Evolutionary conservation across 2,113 vertebrate species (phyloP).

Genomic region (Corynorhinus townsendii): DNA sequence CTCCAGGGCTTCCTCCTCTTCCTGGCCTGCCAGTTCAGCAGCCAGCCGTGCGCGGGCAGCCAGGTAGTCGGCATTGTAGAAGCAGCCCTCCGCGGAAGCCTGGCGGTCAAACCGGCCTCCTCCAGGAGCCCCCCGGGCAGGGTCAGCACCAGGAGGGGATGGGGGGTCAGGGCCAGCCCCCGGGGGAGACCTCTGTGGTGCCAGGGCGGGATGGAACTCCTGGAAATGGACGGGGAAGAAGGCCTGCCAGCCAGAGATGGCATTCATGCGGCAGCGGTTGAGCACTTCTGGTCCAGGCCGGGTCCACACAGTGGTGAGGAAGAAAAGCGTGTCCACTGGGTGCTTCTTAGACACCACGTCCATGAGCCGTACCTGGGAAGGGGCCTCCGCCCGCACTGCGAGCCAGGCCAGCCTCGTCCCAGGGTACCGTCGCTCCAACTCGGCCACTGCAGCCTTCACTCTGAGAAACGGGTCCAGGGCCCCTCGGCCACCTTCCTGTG

Average conservation of each 20-base stretch:
- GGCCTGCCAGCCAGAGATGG: constrained; percentile 97
- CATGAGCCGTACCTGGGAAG: constrained; percentile 96
- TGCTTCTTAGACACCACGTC: constrained; percentile 98
- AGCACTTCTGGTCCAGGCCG: constrained; percentile 92
- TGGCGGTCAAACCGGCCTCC: constrained; percentile 93
- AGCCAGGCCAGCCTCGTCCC: constrained; percentile 95
- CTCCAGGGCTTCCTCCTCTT: constrained; percentile 92
- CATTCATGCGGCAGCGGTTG: constrained; percentile 96
- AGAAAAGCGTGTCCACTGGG: constrained; percentile 95
- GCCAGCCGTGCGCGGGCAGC: constrained; percentile 91
- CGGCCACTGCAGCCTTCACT: constrained; percentile 89
- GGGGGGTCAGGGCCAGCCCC: constrained; percentile 58
- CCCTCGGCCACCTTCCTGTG: constrained; percentile 88
- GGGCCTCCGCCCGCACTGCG: constrained; percentile 92
- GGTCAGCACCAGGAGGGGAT: constrained; percentile 51
- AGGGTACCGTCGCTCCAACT: constrained; percentile 90
- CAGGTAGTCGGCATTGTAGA: constrained; percentile 98
- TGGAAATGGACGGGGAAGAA: constrained; percentile 98
- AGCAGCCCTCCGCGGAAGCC: constrained; percentile 94
- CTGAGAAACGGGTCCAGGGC: constrained; percentile 88
- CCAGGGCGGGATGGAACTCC: constrained; percentile 90
- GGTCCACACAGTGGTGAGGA: constrained; percentile 91
- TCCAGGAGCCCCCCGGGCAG: constrained; percentile 58
- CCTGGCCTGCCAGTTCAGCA: constrained; percentile 88
- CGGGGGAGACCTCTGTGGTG: constrained; percentile 58